Conservation (phyloP, 2,888 invertebrate genomes). For the Netelia inedita region DNA sequence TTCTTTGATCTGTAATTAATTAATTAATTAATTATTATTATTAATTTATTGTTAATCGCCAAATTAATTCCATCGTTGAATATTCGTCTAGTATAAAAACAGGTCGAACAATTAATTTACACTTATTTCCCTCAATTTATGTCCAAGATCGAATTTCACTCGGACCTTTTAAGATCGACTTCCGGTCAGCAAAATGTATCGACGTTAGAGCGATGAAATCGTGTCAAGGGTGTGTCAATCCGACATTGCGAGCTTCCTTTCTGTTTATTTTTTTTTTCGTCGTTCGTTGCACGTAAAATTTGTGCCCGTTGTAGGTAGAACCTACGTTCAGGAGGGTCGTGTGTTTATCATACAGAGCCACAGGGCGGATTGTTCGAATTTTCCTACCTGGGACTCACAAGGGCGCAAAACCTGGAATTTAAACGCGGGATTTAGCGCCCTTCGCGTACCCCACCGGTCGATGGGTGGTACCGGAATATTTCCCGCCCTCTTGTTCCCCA, state of each 20-base stretch:
- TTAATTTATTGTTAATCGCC: too few species aligned
- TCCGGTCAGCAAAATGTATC: too few species aligned
- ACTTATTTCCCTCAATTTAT: too few species aligned
- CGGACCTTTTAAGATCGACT: too few species aligned
- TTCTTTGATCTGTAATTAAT: too few species aligned
- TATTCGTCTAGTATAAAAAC: too few species aligned
- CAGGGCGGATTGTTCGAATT: slow-evolving; percentile 19
- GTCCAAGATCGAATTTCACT: too few species aligned
- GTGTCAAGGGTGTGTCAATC: not conserved
- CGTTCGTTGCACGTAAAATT: slow-evolving; percentile 7
- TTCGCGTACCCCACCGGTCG: slow-evolving; percentile 1
- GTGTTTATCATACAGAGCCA: not conserved
- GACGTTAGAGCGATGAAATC: not conserved
- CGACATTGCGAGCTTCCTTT: not conserved
- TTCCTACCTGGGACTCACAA: slow-evolving; percentile 11
- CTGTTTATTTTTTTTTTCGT: slow-evolving; percentile 20
- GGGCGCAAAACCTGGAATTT: slow-evolving; percentile 1
- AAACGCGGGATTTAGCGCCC: not conserved
- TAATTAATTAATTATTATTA: too few species aligned
- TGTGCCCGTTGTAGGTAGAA: not conserved
- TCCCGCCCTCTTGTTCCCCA: slow-evolving; percentile 77
- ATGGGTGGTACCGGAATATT: slow-evolving; percentile 74
- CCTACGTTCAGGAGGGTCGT: not conserved
- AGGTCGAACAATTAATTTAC: too few species aligned
- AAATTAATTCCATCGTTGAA: too few species aligned